phyloP scores from a whole-genome alignment of 2,797 vertebrate genomes.

The Acanthurus tractus region DNA sequence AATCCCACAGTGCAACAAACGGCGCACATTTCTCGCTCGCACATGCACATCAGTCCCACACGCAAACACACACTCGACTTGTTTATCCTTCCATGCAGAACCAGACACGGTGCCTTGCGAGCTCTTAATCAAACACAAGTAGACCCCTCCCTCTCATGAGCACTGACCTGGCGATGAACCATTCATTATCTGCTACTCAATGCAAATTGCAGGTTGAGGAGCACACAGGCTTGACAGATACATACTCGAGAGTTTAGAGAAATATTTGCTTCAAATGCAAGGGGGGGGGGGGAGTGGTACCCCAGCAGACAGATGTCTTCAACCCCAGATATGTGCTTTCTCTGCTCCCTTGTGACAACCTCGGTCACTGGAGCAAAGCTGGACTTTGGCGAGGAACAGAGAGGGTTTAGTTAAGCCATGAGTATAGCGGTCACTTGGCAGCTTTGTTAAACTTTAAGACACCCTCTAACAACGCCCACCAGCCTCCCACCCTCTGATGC shows the following conservation, averaged over 20 bases:
- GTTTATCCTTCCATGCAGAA: conserved; percentile 79
- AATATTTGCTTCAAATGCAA: conserved; percentile 33
- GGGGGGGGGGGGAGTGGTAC: background rate
- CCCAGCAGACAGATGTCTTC: conserved; percentile 9
- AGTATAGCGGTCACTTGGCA: conserved; percentile 54
- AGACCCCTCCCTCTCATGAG: conserved; percentile 61
- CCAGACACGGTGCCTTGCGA: conserved; percentile 73
- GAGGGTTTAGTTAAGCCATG: conserved; percentile 39
- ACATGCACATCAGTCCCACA: conserved; percentile 33
- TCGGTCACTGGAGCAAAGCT: conserved; percentile 19
- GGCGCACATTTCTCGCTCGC: conserved; percentile 42
- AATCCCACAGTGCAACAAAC: conserved; percentile 66
- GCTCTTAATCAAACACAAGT: conserved; percentile 78
- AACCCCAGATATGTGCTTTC: conserved; percentile 19
- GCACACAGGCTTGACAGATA: conserved; percentile 23
- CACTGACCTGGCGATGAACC: conserved; percentile 77
- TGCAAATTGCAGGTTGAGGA: conserved; percentile 54
- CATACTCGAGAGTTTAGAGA: conserved; percentile 13
- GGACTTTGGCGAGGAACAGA: conserved; percentile 9
- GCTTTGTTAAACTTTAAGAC: conserved; percentile 74
- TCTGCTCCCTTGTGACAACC: background rate
- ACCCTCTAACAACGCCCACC: conserved; percentile 50
- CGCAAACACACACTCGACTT: conserved; percentile 66
- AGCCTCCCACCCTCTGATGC: conserved; percentile 37
- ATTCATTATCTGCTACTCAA: conserved; percentile 65